Evolutionary conservation across 2,797 vertebrate species (phyloP).

Genomic region (Halcyon badia): DNA sequence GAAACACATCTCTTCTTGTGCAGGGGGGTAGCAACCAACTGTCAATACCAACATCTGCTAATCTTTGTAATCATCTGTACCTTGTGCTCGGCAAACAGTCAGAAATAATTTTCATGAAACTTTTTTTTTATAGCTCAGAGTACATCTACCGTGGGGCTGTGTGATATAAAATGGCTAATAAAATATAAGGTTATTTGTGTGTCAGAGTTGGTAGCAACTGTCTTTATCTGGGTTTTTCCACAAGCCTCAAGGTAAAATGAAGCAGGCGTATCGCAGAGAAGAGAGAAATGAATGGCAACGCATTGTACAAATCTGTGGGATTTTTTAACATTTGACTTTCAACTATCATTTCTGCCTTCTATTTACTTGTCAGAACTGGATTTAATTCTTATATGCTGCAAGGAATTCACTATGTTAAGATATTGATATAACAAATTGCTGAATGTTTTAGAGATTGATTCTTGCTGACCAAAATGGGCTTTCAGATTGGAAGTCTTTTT

Average conservation of each 20-base stretch:
- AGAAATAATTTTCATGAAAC: constrained; percentile 64
- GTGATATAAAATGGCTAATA: constrained; percentile 55
- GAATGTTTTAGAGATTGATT: constrained; percentile 79
- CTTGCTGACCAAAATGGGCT: constrained; percentile 76
- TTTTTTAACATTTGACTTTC: constrained; percentile 72
- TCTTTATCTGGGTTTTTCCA: constrained; percentile 44
- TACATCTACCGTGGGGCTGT: neutral
- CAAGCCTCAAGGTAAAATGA: constrained; percentile 46
- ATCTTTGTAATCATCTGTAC: constrained; percentile 56
- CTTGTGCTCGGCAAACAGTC: constrained; percentile 49
- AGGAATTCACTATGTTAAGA: constrained; percentile 66
- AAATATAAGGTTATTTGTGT: constrained; percentile 69
- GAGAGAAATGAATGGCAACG: constrained; percentile 63
- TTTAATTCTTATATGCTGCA: constrained; percentile 65
- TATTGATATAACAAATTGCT: constrained; percentile 80
- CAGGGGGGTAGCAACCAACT: constrained; percentile 31
- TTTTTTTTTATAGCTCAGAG: constrained; percentile 40
- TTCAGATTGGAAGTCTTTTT: constrained; percentile 71
- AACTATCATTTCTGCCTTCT: constrained; percentile 62
- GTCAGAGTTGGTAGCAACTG: constrained; percentile 21
- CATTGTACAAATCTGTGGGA: constrained; percentile 40
- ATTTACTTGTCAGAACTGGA: constrained; percentile 72
- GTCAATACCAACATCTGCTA: constrained; percentile 65
- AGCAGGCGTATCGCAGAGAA: constrained; percentile 19
- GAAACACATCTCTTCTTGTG: constrained; percentile 44